phyloP scores from a whole-genome alignment of 1,140 invertebrate genomes.

The Lepeophtheirus salmonis region DNA sequence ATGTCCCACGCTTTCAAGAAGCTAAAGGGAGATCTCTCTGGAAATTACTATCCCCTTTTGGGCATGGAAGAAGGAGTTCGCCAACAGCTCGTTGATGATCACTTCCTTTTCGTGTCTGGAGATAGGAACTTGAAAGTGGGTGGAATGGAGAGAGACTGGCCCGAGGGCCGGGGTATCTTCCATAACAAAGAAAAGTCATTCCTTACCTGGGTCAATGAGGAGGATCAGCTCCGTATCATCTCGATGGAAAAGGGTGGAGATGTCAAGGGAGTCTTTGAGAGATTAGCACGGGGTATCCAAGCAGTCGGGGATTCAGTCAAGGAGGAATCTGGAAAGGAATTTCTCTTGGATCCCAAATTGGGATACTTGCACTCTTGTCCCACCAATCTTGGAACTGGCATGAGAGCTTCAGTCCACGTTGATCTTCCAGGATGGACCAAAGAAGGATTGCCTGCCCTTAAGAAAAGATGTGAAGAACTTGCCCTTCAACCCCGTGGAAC shows the following conservation, averaged over 20 bases:
- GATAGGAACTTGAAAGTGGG: constrained; percentile 24
- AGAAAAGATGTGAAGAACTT: constrained; percentile 19
- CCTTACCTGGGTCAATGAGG: constrained; percentile 73
- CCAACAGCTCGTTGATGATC: constrained; percentile 27
- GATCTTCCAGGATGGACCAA: constrained; percentile 20
- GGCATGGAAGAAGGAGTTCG: constrained; percentile 27
- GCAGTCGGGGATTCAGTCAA: constrained; percentile 22
- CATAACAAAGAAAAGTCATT: constrained; percentile 52
- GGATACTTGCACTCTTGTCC: constrained; percentile 19
- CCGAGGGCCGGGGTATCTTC: constrained; percentile 67
- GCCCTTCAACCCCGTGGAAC: constrained; percentile 17
- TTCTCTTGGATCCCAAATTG: constrained; percentile 12
- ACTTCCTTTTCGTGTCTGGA: constrained; percentile 31
- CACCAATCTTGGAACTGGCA: constrained; percentile 19
- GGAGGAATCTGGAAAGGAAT: constrained; percentile 18
- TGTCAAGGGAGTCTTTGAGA: constrained; percentile 48
- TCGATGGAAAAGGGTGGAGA: constrained; percentile 45
- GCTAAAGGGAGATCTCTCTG: constrained; percentile 26
- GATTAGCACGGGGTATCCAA: constrained; percentile 39
- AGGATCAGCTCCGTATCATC: constrained; percentile 67
- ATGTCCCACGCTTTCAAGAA: constrained; percentile 10
- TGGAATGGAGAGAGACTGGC: constrained; percentile 50
- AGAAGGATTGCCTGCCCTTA: constrained; percentile 15
- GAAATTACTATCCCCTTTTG: constrained; percentile 29
- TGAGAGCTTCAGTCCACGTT: constrained; percentile 19